A percentile compares a stretch with the other conserved stretches of the same genome.
Evolutionary conservation across 2,113 vertebrate species (phyloP).

Genomic region (Amphiprion ocellaris): DNA sequence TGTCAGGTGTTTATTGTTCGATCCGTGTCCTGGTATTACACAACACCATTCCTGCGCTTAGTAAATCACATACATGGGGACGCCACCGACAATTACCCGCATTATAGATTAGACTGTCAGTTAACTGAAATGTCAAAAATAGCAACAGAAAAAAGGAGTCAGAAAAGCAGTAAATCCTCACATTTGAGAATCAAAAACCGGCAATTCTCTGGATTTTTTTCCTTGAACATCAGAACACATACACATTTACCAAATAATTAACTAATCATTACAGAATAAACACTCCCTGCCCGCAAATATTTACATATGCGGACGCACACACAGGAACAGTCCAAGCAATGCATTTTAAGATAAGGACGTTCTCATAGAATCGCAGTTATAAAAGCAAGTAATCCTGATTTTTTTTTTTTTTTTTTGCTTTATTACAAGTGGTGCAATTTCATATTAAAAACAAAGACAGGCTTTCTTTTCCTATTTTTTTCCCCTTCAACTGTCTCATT

Average conservation of each 20-base stretch:
- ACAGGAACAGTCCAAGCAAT: neutral
- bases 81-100: no score
- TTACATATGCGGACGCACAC: neutral
- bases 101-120: neutral
- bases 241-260: no score
- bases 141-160: no score
- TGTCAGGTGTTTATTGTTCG: neutral
- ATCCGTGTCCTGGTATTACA: neutral
- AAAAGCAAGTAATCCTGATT: neutral
- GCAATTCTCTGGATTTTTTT: neutral
- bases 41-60: neutral
- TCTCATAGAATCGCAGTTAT: neutral
- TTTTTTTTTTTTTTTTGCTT: neutral
- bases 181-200: neutral
- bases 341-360: neutral
- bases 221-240: no score
- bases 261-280: no score
- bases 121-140: neutral
- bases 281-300: neutral
- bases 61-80: neutral
- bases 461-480: neutral
- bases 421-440: neutral
- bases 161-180: neutral
- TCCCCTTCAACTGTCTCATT: neutral
- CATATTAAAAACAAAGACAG: slow-evolving; percentile 1